Percentiles rank a stretch among this genome's conserved stretches.
Conservation (phyloP, 2,113 vertebrate species). For the Nycticryphes semicollaris region DNA sequence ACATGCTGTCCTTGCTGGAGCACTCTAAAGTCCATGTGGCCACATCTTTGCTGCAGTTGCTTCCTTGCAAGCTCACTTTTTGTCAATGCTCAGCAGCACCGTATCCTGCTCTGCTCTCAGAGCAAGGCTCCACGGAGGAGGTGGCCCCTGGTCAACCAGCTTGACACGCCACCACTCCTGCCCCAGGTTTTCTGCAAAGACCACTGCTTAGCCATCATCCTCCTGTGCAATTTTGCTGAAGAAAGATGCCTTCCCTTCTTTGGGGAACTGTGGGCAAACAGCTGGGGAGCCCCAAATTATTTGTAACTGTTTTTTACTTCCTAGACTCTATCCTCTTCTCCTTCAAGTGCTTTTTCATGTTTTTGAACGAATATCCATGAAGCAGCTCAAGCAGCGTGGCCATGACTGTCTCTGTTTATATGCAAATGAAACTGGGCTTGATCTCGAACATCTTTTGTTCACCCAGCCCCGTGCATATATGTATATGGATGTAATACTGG, state of each 20-base stretch:
- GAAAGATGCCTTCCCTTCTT: background rate
- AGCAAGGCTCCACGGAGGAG: accelerated
- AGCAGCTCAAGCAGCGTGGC: background rate
- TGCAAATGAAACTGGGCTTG: background rate
- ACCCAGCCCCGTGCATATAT: accelerated
- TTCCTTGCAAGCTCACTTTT: background rate
- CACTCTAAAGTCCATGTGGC: background rate
- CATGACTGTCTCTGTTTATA: background rate
- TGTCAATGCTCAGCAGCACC: accelerated
- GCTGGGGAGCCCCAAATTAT: background rate
- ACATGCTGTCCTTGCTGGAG: background rate
- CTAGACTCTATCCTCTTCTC: background rate
- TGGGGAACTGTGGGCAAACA: background rate
- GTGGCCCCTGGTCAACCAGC: background rate
- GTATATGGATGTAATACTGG: background rate
- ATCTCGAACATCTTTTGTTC: background rate
- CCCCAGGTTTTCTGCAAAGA: background rate
- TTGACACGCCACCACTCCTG: background rate
- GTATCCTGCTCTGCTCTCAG: background rate
- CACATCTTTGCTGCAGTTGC: background rate
- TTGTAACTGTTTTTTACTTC: background rate
- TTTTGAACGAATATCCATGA: background rate
- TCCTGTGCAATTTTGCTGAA: background rate
- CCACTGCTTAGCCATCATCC: background rate
- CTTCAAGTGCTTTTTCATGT: background rate